Base-by-base conservation (phyloP, 2,113 vertebrate genomes). In the Lophura nycthemera region DNA sequence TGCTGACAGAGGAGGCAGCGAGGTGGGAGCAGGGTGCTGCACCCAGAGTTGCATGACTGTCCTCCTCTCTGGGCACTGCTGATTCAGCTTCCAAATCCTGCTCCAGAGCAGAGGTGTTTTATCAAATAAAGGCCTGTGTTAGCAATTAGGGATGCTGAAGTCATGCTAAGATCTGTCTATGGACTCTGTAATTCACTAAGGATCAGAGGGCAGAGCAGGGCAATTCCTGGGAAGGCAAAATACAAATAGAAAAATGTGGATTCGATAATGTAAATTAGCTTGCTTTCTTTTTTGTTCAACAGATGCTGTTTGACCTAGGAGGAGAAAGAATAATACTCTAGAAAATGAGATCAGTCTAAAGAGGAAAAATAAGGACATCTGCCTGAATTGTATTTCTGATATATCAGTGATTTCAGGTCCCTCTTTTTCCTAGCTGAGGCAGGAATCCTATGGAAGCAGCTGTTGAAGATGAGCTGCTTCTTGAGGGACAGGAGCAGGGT, bases 261-360 rank as follows among this genome's bases (percentile, higher is more conserved):
- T 83, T 92, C 93, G 88, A 96, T 95, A 94, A 81, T 94, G 70
- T 89, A 95, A 96, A 96, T 96, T 72, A 90, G 61, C 95, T 97
- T 96, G 92, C 90, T 95, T 97, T 88, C 54, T 69, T 94, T 96
- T 96, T 96, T 95, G 86, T 95, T 92, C 56, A 95, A 79, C 93
- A 97, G 95, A 94, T 96, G 96, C 94, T 97, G 92, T 97, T 97
- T 97, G 96, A 97, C 94, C 96, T 96, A 94, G 89, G 92, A 94
- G 88, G 92, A 97, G 83, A 96, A 96, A 91, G 88, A 96, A 96
- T 95, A 97, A 86, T 97, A 92, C 94, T 96, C 85, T 45, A 96
- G 96, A 93, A 95, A 94, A 86, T 89, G 89, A 94, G 92, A 97
- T 96, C 88, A 93, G 88, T 96, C 92, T 96, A 83, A 96, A 79